Base-by-base conservation (phyloP, 2,797 vertebrate species). In the Microtus agrestis region DNA sequence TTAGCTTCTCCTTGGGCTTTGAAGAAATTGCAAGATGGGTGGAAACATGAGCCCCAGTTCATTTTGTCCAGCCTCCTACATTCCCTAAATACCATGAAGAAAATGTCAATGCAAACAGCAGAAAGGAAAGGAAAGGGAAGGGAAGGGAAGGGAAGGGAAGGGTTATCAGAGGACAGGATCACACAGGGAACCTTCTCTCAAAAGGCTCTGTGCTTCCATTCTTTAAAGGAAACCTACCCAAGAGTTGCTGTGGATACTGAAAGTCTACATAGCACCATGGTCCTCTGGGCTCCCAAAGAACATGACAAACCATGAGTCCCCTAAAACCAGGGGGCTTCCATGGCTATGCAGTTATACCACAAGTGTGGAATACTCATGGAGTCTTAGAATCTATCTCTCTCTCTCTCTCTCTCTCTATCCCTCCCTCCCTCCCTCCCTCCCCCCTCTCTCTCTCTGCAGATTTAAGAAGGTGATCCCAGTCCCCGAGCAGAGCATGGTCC, bases 381-480 rank as follows among this genome's bases (percentile, higher is more conserved):
- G 29, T 76, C 94, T 95, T 56, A 87, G 2, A n/a, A 0, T 21
- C 0, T 46, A 77, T 46, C 63, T 43, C 40, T 31, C 59, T 63
- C 51, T 27, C 78, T 27, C 54, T 34, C 31, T 17, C 59, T 31
- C 80, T 17, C 25, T 43, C 37, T 5, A 19, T 97, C 84, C 94
- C 23, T 87, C 48, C 65, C 93, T 78, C 14, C 5, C 21, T 14
- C 34, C 19, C 37, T 27, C 31, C 97, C 84, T 95, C 23, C 85
- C 48, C 69, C 93, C 14, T 21, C 21, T 7, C 34, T 14, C 21
- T 9, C 46, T 71, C 94, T 81, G 63, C 95, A 99, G 99, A 97
- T 99, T 99, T 98, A 99, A 99, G 98, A 99, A 98, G 98, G 99
- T 99, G 96, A 99, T 99, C 97, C 99, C 99, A 0, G 94, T 99